Percentiles rank a stretch among this genome's conserved stretches.
Evolutionary conservation across 2,113 vertebrate species (phyloP).

Genomic region (Cyanistes caeruleus): DNA sequence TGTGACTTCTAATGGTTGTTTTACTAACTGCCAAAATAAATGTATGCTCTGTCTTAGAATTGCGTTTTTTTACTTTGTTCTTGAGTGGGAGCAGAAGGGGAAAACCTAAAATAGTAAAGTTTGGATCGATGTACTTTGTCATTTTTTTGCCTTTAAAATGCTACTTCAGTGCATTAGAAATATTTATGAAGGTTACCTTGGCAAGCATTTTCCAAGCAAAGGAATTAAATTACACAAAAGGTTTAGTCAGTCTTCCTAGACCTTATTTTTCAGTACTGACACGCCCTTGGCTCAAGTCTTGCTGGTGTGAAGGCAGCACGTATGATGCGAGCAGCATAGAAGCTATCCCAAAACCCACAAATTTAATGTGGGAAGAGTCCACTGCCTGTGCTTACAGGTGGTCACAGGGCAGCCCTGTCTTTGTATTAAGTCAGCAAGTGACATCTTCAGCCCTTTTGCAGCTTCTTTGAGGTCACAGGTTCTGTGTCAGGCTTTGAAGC

Average conservation of each 20-base stretch:
- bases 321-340: not conserved
- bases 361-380: not conserved
- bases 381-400: not conserved
- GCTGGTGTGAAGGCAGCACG: not conserved
- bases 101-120: constrained; percentile 43
- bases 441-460: not conserved
- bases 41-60: constrained; percentile 1
- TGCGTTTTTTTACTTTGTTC: constrained; percentile 37
- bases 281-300: constrained; percentile 1
- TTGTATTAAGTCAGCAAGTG: not conserved
- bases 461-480: not conserved
- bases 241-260: constrained; percentile 44
- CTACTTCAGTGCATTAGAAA: constrained; percentile 32
- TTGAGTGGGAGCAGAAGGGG: not conserved
- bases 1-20: constrained; percentile 62
- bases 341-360: not conserved
- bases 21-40: constrained; percentile 53
- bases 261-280: constrained; percentile 45
- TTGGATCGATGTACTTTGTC: constrained; percentile 14
- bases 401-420: not conserved
- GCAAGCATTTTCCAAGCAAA: constrained; percentile 47
- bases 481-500: not conserved
- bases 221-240: constrained; percentile 51
- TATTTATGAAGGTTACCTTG: constrained; percentile 51
- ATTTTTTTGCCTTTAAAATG: constrained; percentile 49